A percentile compares a stretch with the other conserved stretches of the same genome.
phyloP scores from a whole-genome alignment of 2,888 invertebrate genomes.

The Serrognathus titanus region DNA sequence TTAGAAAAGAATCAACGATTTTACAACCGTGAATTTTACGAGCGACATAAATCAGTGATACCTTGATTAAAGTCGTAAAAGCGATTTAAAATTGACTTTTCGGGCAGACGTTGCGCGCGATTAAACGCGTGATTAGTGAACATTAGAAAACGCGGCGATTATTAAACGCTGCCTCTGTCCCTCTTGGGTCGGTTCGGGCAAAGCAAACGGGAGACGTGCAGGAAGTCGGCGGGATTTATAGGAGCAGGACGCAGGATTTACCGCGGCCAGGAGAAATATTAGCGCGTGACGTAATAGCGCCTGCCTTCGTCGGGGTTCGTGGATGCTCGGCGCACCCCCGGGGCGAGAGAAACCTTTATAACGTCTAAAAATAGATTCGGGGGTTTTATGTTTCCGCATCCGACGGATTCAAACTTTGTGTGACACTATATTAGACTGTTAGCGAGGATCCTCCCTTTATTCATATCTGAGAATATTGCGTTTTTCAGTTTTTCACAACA shows the following conservation, averaged over 20 bases:
- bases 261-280: slow-evolving; percentile 28
- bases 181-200: neutral
- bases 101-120: no score
- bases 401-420: slow-evolving; percentile 4
- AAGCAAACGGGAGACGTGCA: slow-evolving; percentile 20
- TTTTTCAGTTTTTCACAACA: no score
- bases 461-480: no score
- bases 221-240: slow-evolving; percentile 18
- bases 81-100: no score
- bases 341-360: slow-evolving; percentile 28
- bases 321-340: slow-evolving; percentile 17
- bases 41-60: no score
- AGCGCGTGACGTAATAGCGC: slow-evolving; percentile 27
- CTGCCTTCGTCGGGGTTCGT: slow-evolving; percentile 18
- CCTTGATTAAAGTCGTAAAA: no score
- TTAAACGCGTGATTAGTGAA: no score
- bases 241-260: slow-evolving; percentile 20
- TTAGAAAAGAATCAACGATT: no score
- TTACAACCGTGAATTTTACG: no score
- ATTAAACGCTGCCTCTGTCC: neutral
- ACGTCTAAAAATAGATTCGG: slow-evolving; percentile 32
- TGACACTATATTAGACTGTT: neutral
- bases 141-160: no score
- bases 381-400: slow-evolving; percentile 29
- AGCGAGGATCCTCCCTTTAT: no score